phyloP scores from a whole-genome alignment of 2,113 vertebrate genomes.

The Podilymbus podiceps region DNA sequence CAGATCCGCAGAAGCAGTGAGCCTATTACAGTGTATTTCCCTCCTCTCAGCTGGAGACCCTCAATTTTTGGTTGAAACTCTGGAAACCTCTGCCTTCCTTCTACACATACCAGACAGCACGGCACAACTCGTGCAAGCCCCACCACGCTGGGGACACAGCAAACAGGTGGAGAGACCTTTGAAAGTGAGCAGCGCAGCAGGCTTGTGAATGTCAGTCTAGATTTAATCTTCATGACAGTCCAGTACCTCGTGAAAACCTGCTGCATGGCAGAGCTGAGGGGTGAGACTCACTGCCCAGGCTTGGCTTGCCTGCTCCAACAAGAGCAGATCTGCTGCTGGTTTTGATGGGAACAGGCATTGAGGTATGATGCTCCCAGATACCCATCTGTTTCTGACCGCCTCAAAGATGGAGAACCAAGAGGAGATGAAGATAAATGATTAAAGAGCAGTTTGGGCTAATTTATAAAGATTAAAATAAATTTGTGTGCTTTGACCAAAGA shows the following conservation, averaged over 20 bases:
- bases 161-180: background rate
- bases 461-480: constrained; percentile 58
- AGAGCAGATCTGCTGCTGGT: background rate
- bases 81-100: background rate
- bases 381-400: background rate
- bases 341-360: background rate
- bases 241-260: background rate
- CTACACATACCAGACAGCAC: accelerated
- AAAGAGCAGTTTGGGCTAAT: constrained; percentile 20
- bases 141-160: accelerated
- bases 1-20: constrained; percentile 21
- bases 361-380: background rate
- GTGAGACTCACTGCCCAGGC: background rate
- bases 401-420: background rate
- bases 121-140: background rate
- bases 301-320: background rate
- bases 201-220: background rate
- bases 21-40: background rate
- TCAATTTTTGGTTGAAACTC: background rate
- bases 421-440: constrained; percentile 20
- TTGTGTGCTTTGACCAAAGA: constrained; percentile 24
- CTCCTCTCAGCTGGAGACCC: constrained; percentile 2
- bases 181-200: background rate
- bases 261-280: background rate
- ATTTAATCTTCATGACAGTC: background rate